These are phyloP conservation scores for Ornithoptera alexandrae DNA, from an alignment of 2,888 invertebrate species.

Conservation along the genomic window DNA sequence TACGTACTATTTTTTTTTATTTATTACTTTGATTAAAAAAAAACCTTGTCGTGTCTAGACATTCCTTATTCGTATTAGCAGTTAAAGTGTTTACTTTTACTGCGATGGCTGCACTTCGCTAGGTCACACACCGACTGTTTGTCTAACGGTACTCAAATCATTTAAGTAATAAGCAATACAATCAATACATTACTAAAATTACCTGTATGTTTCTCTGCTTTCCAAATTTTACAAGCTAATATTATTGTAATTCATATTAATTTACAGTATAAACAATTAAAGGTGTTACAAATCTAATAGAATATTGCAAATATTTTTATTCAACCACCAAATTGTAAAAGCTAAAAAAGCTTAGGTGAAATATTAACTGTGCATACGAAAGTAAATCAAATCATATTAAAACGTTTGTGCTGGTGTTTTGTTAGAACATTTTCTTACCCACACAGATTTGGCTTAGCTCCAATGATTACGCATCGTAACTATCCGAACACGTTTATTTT, in stretches of 20 bases:
- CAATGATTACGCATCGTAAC: slow-evolving; percentile 37
- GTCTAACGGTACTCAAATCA: slow-evolving; percentile 38
- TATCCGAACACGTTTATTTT: slow-evolving; percentile 42
- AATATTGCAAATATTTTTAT: too few species aligned
- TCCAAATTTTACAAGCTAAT: neutral
- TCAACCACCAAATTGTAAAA: too few species aligned
- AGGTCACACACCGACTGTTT: slow-evolving; percentile 35
- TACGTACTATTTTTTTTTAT: neutral
- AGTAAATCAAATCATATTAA: neutral
- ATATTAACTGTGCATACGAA: neutral
- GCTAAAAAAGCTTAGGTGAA: neutral
- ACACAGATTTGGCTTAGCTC: slow-evolving; percentile 42
- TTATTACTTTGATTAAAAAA: neutral
- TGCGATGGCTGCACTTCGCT: slow-evolving; percentile 28
- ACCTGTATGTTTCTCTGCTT: neutral
- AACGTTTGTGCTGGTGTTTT: neutral
- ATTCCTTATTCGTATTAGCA: slow-evolving; percentile 34
- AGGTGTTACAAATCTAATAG: too few species aligned
- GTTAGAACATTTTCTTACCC: slow-evolving; percentile 12
- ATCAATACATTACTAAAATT: slow-evolving; percentile 21
- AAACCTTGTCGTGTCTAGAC: slow-evolving; percentile 38
- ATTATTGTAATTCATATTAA: neutral
- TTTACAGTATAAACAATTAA: neutral
- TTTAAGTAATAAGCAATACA: slow-evolving; percentile 41
- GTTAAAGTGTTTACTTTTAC: slow-evolving; percentile 27